Percentiles rank a stretch among this genome's conserved stretches.
phyloP scores from a whole-genome alignment of 2,888 invertebrate species.

The Prenolepis imparis region DNA sequence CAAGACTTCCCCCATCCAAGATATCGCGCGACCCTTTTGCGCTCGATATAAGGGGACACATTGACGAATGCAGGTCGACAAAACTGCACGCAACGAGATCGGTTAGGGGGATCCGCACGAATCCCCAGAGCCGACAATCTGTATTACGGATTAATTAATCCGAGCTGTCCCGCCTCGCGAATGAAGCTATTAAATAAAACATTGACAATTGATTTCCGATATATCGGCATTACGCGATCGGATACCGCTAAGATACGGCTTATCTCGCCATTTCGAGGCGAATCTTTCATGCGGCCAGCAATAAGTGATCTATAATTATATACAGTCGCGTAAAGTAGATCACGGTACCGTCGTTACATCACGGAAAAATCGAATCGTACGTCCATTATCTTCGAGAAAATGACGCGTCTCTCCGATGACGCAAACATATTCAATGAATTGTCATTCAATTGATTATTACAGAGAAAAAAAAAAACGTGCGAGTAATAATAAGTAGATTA shows the following conservation, averaged over 20 bases:
- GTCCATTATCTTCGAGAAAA: background rate
- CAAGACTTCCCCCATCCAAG: background rate
- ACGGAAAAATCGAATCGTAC: background rate
- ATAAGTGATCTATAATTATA: slow-evolving; percentile 40
- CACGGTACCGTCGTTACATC: background rate
- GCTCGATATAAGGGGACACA: background rate
- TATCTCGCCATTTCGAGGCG: background rate
- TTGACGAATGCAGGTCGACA: background rate
- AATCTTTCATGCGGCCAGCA: background rate
- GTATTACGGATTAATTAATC: slow-evolving; percentile 30
- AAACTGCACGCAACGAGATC: background rate
- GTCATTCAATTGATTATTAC: background rate
- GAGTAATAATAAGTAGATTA: background rate
- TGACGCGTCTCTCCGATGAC: background rate
- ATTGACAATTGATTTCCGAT: slow-evolving; percentile 63
- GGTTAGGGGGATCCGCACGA: background rate
- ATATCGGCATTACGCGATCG: slow-evolving; percentile 29
- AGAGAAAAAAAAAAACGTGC: background rate
- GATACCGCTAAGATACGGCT: slow-evolving; percentile 15
- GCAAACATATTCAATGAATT: background rate
- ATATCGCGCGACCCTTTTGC: background rate
- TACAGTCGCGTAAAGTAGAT: background rate
- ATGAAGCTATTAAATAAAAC: slow-evolving; percentile 53
- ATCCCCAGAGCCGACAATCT: background rate
- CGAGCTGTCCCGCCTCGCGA: background rate